These are phyloP conservation scores for Venustaconcha ellipsiformis DNA, from an alignment of 1,140 invertebrate species.

Conservation along the genomic window DNA sequence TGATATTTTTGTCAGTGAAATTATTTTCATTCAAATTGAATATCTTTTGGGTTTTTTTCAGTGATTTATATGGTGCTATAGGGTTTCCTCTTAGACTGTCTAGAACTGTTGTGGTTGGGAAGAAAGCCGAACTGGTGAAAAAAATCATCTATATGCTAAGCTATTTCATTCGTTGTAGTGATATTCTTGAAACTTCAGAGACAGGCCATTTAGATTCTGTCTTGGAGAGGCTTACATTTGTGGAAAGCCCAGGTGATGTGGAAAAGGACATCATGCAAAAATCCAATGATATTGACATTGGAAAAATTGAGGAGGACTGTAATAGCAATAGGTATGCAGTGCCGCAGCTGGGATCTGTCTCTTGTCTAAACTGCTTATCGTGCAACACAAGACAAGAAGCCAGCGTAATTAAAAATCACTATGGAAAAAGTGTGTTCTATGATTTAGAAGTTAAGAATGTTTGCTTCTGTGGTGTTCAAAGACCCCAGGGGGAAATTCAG, in stretches of 20 bases:
- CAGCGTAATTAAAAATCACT: too few relatives aligned
- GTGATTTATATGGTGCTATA: slow-evolving; percentile 84
- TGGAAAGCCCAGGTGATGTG: slow-evolving; percentile 43
- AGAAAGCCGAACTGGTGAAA: slow-evolving; percentile 74
- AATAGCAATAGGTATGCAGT: too few relatives aligned
- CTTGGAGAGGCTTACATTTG: background rate
- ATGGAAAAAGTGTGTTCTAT: too few relatives aligned
- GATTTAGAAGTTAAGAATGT: too few relatives aligned
- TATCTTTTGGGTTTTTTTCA: slow-evolving; percentile 43
- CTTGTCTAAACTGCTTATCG: too few relatives aligned
- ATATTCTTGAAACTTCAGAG: slow-evolving; percentile 72
- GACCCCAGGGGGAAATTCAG: too few relatives aligned
- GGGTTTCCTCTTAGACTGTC: slow-evolving; percentile 81
- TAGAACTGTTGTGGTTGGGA: slow-evolving; percentile 83
- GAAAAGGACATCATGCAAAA: slow-evolving; percentile 27
- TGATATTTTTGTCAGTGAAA: too few relatives aligned
- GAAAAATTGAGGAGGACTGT: too few relatives aligned
- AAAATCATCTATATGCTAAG: slow-evolving; percentile 76
- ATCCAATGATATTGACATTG: too few relatives aligned
- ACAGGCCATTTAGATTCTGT: slow-evolving; percentile 15
- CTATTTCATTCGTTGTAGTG: slow-evolving; percentile 86
- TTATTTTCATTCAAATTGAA: background rate
- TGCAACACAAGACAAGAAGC: too few relatives aligned
- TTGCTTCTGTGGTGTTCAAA: too few relatives aligned
- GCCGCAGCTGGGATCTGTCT: too few relatives aligned